These are phyloP conservation scores for Perithous albicinctus DNA, from an alignment of 2,888 invertebrate genomes.

Conservation along the genomic window DNA sequence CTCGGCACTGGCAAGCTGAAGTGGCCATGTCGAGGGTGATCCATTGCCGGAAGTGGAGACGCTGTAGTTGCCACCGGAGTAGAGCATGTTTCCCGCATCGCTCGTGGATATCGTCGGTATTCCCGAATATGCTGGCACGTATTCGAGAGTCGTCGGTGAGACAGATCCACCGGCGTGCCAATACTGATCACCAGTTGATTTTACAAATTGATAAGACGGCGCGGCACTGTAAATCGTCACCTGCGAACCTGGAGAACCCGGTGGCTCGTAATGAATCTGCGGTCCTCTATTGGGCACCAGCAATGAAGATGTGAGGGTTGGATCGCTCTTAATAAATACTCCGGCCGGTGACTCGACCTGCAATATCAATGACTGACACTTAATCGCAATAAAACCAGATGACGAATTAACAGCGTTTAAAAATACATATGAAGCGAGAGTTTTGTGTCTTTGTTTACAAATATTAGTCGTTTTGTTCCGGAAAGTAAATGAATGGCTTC, in stretches of 20 bases:
- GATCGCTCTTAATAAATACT: slow-evolving; percentile 88
- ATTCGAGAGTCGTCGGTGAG: slow-evolving; percentile 76
- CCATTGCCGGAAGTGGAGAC: slow-evolving; percentile 84
- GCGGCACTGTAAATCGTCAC: slow-evolving; percentile 87
- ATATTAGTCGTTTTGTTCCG: too few species aligned
- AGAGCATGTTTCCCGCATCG: slow-evolving; percentile 78
- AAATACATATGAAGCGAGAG: background rate
- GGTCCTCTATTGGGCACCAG: slow-evolving; percentile 84
- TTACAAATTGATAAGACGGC: slow-evolving; percentile 87
- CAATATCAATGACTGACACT: slow-evolving; percentile 15
- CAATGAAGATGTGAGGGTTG: slow-evolving; percentile 88
- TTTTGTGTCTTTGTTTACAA: too few species aligned
- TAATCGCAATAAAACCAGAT: background rate
- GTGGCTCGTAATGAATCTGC: slow-evolving; percentile 86
- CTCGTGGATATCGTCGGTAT: slow-evolving; percentile 77
- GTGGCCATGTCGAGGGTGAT: slow-evolving; percentile 85
- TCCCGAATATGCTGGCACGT: slow-evolving; percentile 79
- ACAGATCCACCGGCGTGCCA: slow-evolving; percentile 71
- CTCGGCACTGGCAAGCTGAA: slow-evolving; percentile 84
- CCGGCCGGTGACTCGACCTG: slow-evolving; percentile 85
- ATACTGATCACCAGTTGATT: slow-evolving; percentile 83
- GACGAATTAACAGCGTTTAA: background rate
- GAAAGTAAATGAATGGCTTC: too few species aligned
- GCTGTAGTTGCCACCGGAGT: slow-evolving; percentile 78
- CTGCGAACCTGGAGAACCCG: slow-evolving; percentile 87